phyloP scores from a whole-genome alignment of 2,113 vertebrate species.

The Myrmecophaga tridactyla region DNA sequence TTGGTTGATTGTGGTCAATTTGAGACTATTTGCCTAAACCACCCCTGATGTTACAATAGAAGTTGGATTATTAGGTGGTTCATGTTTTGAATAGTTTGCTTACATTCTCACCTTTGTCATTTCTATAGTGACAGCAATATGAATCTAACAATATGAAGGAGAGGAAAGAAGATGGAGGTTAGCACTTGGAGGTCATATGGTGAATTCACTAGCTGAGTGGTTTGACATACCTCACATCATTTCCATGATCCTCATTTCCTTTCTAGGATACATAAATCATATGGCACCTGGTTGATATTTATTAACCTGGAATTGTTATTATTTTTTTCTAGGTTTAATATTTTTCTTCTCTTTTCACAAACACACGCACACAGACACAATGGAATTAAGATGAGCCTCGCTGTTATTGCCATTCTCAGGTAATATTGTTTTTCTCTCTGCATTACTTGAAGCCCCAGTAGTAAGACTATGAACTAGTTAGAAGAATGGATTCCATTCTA shows the following conservation, averaged over 20 bases:
- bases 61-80: neutral
- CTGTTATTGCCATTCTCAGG: neutral
- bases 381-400: neutral
- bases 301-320: neutral
- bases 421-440: neutral
- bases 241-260: neutral
- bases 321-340: neutral
- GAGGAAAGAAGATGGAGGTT: neutral
- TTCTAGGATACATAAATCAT: neutral
- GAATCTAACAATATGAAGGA: neutral
- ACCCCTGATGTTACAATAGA: neutral
- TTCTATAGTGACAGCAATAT: neutral
- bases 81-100: neutral
- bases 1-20: neutral
- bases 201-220: neutral
- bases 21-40: neutral
- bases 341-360: neutral
- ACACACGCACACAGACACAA: neutral
- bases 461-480: neutral
- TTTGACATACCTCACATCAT: neutral
- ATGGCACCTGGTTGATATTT: neutral
- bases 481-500: neutral
- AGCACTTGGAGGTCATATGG: rapidly evolving
- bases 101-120: neutral
- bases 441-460: neutral